Evolutionary conservation across 2,888 invertebrate species (phyloP), one percentile per base, ranked within the genome.

Genomic region (Parnassius orleans): DNA sequence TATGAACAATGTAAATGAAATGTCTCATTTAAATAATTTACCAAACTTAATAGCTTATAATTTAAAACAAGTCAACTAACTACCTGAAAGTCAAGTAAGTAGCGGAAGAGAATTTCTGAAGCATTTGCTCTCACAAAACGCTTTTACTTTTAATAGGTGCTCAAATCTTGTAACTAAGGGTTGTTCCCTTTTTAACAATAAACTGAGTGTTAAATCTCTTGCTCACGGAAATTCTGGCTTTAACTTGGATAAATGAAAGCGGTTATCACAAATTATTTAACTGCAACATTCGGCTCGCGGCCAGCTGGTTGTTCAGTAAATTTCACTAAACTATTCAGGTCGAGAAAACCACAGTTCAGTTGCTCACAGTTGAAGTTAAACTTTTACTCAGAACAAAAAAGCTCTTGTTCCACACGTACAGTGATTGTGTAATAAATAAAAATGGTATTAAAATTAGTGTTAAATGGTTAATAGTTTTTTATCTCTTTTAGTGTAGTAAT

Each of bases 261-360:
- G 80, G 84, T 86, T 87, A 87, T 87, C 83, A 82, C 83, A 83
- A 90, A 87, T 87, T 85, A 90, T 87, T 87, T 85, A 84, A 83
- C 79, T 84, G 86, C 81, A 82, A 85, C 83, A 85, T 84, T 89
- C 85, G 87, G 89, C 85, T 83, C 83, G 79, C 80, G 84, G 87
- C 85, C 86, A 87, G 80, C 77, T 76, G 79, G 67, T 68, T 81
- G 81, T 83, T 83, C 83, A 79, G 73, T 76, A 83, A 80, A 84
- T 84, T 86, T 81, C 79, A 80, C 82, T 84, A 80, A 87, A 86
- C 86, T 87, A 89, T 88, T 85, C 86, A 86, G 86, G 84, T 83
- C 82, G 85, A 79, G 81, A 76, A 83, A 86, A 84, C 88, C 89
- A 81, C 88, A 86, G 73, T 80, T 85, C 83, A 82, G 79, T 82